Evolutionary conservation across 2,797 vertebrate species (phyloP), one percentile per base, ranked within the genome.

Genomic region (Protosalanx chinensis): DNA sequence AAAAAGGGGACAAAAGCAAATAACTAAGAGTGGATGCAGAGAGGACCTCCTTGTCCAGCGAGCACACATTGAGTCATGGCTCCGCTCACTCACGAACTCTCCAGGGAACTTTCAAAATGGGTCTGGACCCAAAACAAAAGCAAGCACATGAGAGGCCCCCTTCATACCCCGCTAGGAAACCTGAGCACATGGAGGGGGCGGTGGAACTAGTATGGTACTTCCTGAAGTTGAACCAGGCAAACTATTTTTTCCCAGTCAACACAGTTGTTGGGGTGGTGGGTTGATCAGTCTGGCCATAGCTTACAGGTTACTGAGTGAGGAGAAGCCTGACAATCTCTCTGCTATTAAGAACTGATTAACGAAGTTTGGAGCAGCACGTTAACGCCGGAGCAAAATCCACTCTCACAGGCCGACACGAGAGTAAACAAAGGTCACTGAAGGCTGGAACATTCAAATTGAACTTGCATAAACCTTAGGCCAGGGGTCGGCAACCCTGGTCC

Each of bases 1-100:
- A 61, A 66, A 57, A 73, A 29, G 71, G 64, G 77, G 76, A 27
- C 5, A 75, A 74, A 75, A 73, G 72, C 79, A 53, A 61, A 79
- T 82, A 83, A 82, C 72, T 78, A 85, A 86, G 76, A 76, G 61
- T 6, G 78, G 71, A 74, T 60, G 82, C 88, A 91, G 85, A 92
- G 91, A 84, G 85, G 82, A 68, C 77, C 41, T 78, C 81, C 89
- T 91, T 92, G 90, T 92, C 84, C 89, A 84, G 77, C 73, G 8
- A 1, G 51, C 8, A 5, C 16, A n/a, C 51, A 91, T 84, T 80
- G 69, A 30, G 76, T 75, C 78, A 85, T 87, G 89, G 87, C 88
- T 81, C 61, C 71, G 82, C 76, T 72, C 80, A 74, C 76, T 74
- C 74, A 5, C 74, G 79, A 30, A 65, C 83, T 84, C 85, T 85